A percentile compares a stretch with the other conserved stretches of the same genome.
phyloP scores from a whole-genome alignment of 2,888 invertebrate species.

The Andrena trimmerana region DNA sequence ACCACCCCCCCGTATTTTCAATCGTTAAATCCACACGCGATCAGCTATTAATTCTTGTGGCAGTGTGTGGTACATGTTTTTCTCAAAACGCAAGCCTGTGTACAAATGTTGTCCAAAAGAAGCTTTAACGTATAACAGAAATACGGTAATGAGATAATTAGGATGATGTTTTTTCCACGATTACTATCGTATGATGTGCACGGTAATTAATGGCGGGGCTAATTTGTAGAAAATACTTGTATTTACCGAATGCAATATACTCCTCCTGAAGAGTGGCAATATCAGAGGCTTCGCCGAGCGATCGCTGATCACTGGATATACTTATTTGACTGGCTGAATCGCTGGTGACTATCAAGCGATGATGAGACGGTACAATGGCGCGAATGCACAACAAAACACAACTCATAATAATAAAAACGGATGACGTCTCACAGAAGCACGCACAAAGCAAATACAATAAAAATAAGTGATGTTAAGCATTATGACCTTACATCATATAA shows the following conservation, averaged over 20 bases:
- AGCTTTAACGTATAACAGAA: conserved; percentile 43
- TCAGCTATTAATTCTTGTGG: conserved; percentile 5
- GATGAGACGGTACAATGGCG: conserved; percentile 81
- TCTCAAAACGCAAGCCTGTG: conserved; percentile 51
- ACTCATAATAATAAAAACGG: conserved; percentile 77
- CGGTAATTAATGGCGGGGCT: conserved; percentile 53
- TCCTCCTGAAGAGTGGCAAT: conserved; percentile 84
- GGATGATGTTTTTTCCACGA: conserved; percentile 36
- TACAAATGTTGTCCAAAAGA: conserved; percentile 35
- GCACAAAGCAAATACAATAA: conserved; percentile 76
- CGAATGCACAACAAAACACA: conserved; percentile 81
- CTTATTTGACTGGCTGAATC: conserved; percentile 85
- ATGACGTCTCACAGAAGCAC: conserved; percentile 76
- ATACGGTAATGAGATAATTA: conserved; percentile 58
- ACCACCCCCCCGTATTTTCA: conserved; percentile 40
- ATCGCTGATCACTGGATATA: conserved; percentile 85
- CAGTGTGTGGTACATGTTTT: conserved; percentile 1
- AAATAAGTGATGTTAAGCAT: conserved; percentile 65
- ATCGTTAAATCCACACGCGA: not conserved
- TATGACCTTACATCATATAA: conserved; percentile 53
- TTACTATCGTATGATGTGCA: conserved; percentile 37
- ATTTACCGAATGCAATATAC: conserved; percentile 84
- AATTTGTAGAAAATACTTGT: conserved; percentile 71
- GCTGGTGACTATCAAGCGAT: conserved; percentile 84
- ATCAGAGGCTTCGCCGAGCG: conserved; percentile 84